These are phyloP conservation scores for Cuculus canorus DNA, from an alignment of 2,797 vertebrate genomes.

Conservation along the genomic window DNA sequence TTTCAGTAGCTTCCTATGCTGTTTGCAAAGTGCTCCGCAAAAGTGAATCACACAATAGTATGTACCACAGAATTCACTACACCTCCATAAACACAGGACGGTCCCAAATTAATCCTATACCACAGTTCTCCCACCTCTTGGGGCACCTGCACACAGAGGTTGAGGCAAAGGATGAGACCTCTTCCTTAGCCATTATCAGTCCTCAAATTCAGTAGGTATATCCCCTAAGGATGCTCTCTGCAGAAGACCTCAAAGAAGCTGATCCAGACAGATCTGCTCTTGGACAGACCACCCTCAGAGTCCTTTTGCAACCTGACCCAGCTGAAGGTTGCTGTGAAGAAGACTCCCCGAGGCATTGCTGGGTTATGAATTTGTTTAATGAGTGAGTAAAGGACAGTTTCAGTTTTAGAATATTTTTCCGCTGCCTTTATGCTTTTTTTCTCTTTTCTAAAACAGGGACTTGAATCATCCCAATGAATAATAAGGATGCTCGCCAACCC, in stretches of 20 bases:
- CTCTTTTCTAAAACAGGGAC: not conserved
- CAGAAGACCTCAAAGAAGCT: not conserved
- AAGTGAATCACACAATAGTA: fast-evolving
- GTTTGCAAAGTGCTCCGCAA: not conserved
- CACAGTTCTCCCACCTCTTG: not conserved
- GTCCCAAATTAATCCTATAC: fast-evolving
- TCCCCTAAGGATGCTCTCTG: not conserved
- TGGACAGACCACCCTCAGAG: not conserved
- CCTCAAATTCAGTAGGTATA: not conserved
- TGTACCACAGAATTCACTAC: not conserved
- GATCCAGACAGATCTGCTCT: not conserved
- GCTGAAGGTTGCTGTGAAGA: not conserved
- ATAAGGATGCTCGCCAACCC: constrained; percentile 27
- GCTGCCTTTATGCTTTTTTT: not conserved
- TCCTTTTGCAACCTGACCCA: not conserved
- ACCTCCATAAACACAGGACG: not conserved
- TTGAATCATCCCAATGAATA: constrained; percentile 55
- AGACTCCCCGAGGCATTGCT: not conserved
- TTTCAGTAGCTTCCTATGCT: not conserved
- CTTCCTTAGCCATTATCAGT: not conserved
- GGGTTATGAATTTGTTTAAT: not conserved
- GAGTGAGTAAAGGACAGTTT: not conserved
- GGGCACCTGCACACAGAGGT: not conserved
- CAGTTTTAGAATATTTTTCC: not conserved
- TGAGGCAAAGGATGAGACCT: not conserved